phyloP scores from a whole-genome alignment of 2,113 vertebrate species.

The Redunca redunca region DNA sequence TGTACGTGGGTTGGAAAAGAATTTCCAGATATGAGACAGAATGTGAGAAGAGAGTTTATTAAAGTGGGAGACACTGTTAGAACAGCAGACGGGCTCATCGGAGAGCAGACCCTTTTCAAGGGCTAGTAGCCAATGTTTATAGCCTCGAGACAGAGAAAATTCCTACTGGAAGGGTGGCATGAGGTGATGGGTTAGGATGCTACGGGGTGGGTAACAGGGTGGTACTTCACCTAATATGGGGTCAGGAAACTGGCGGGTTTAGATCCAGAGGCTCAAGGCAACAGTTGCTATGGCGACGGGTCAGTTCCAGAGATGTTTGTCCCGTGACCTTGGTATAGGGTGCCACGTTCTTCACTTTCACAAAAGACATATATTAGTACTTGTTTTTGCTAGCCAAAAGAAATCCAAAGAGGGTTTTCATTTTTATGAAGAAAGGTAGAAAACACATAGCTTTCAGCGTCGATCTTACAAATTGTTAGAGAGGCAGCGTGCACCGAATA shows the following conservation, averaged over 20 bases:
- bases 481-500: not conserved
- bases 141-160: not conserved
- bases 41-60: not conserved
- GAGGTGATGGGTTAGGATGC: not conserved
- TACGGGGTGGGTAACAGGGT: not conserved
- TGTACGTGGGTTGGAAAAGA: rapidly evolving
- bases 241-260: not conserved
- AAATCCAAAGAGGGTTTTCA: not conserved
- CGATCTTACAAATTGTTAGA: no score
- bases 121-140: not conserved
- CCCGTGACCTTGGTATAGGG: not conserved
- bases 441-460: not conserved
- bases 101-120: not conserved
- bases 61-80: not conserved
- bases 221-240: not conserved
- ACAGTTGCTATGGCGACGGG: not conserved
- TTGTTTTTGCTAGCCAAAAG: not conserved
- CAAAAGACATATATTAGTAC: not conserved
- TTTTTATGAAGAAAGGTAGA: not conserved
- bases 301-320: not conserved
- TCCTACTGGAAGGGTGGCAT: not conserved
- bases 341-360: not conserved
- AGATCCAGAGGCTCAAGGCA: not conserved
- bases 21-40: not conserved
- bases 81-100: not conserved